Evolutionary conservation across 2,113 vertebrate genomes (phyloP), one percentile per base, ranked within the genome.

Genomic region (Campylomormyrus tamandua): DNA sequence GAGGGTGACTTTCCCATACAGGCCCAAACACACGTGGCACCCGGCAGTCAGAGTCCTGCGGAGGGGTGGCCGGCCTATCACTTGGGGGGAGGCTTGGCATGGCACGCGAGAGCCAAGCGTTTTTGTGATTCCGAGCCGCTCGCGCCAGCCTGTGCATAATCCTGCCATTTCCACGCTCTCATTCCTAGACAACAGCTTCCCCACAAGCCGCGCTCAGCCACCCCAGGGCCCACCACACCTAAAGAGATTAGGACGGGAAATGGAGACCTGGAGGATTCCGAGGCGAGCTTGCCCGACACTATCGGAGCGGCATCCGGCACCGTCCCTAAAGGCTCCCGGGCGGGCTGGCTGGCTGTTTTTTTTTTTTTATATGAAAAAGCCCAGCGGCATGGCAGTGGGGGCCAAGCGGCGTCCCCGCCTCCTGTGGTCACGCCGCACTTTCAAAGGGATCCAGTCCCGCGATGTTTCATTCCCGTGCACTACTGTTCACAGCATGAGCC

Each of bases 181-280:
- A 96, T 96, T 96, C 96, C 95, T 95, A 96, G 95, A 96, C 96
- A 96, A 96, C 95, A 95, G 95, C 90, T 90, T 95, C 93, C 95
- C 95, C 93, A 91, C 90, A 48, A 94, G 96, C 94, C 93, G 92
- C 93, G 94, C 95, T 95, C 93, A 96, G 95, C 93, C 93, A 94
- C 95, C 95, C 94, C 91, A 92, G 95, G 95, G 95, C 94, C 95
- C 94, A 95, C 93, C 95, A 96, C 96, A 96, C 96, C 95, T 96
- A 96, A 96, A 95, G 95, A 95, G 96, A 96, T 96, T 96, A 96
- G 94, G 94, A 94, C 93, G 94, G 94, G 95, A 96, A 94, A 96
- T 94, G 95, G 94, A 96, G 95, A 96, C 95, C 95, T 95, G 95
- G 95, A 95, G 95, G 95, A 95, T 95, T 96, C 94, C 87, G 93